A percentile compares a stretch with the other conserved stretches of the same genome.
Conservation (phyloP, 2,888 invertebrate genomes). For the Protophormia terraenovae region DNA sequence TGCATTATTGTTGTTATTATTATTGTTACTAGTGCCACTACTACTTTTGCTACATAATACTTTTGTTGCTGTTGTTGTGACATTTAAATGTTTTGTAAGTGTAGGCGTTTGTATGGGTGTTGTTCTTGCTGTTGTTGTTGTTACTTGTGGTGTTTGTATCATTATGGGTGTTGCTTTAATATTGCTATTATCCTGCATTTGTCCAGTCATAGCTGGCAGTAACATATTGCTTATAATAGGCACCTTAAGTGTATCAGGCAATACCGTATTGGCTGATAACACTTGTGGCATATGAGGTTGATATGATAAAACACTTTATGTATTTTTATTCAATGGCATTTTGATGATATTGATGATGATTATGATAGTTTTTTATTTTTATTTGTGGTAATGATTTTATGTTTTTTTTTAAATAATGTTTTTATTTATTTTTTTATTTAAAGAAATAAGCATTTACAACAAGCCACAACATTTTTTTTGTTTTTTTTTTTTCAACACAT, state of each 20-base stretch:
- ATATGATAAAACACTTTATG: slow-evolving; percentile 78
- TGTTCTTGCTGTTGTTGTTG: slow-evolving; percentile 22
- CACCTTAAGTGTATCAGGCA: slow-evolving; percentile 71
- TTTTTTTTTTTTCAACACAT: slow-evolving; percentile 55
- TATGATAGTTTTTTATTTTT: slow-evolving; percentile 33
- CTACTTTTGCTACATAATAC: slow-evolving; percentile 40
- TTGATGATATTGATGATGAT: slow-evolving; percentile 46
- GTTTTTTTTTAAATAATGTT: slow-evolving; percentile 70
- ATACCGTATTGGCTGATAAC: slow-evolving; percentile 69
- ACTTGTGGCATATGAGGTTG: slow-evolving; percentile 77
- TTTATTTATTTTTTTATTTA: slow-evolving; percentile 69
- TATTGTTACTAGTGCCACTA: slow-evolving; percentile 31
- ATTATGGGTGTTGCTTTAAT: slow-evolving; percentile 45
- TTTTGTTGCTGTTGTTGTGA: slow-evolving; percentile 41
- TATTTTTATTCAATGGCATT: slow-evolving; percentile 45
- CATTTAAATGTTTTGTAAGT: slow-evolving; percentile 39
- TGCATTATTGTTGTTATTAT: slow-evolving; percentile 41
- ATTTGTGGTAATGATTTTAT: slow-evolving; percentile 45
- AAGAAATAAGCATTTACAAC: slow-evolving; percentile 54
- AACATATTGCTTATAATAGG: slow-evolving; percentile 68
- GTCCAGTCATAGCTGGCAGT: slow-evolving; percentile 54
- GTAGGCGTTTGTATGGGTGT: slow-evolving; percentile 56
- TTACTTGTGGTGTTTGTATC: slow-evolving; percentile 34
- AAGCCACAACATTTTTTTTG: slow-evolving; percentile 67
- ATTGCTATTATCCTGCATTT: slow-evolving; percentile 22